Evolutionary conservation across 2,113 vertebrate genomes (phyloP).

Genomic region (Steatornis caripensis): DNA sequence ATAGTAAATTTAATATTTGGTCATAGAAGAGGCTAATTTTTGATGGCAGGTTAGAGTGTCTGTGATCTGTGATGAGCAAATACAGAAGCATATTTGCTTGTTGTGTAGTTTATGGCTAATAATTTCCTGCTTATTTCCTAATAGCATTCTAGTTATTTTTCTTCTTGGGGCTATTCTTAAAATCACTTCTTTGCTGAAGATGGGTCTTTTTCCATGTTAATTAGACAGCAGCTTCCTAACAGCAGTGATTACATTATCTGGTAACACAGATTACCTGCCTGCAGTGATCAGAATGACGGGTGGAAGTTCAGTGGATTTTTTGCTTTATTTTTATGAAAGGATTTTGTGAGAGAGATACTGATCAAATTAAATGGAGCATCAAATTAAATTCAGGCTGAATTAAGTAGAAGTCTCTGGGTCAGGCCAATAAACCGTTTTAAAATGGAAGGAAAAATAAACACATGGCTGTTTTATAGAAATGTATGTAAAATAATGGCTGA

Average conservation of each 20-base stretch:
- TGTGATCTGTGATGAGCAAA: not conserved
- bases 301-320: not conserved
- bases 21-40: not conserved
- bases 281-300: not conserved
- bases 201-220: not conserved
- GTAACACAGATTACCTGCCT: not conserved
- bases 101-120: not conserved
- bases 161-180: not conserved
- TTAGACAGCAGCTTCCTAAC: not conserved
- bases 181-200: not conserved
- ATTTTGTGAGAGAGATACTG: not conserved
- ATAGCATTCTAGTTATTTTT: not conserved
- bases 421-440: not conserved
- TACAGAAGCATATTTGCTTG: not conserved
- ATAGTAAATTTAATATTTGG: not conserved
- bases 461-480: not conserved
- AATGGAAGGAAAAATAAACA: not conserved
- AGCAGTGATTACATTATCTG: not conserved
- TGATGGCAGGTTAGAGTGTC: not conserved
- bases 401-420: not conserved
- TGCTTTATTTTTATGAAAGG: not conserved
- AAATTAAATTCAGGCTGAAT: slow-evolving; percentile 28
- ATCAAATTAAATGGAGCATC: slow-evolving; percentile 15
- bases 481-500: not conserved
- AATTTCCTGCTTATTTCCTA: not conserved